These are phyloP conservation scores for Orthosia gracilis DNA, from an alignment of 2,888 invertebrate genomes.

Conservation along the genomic window DNA sequence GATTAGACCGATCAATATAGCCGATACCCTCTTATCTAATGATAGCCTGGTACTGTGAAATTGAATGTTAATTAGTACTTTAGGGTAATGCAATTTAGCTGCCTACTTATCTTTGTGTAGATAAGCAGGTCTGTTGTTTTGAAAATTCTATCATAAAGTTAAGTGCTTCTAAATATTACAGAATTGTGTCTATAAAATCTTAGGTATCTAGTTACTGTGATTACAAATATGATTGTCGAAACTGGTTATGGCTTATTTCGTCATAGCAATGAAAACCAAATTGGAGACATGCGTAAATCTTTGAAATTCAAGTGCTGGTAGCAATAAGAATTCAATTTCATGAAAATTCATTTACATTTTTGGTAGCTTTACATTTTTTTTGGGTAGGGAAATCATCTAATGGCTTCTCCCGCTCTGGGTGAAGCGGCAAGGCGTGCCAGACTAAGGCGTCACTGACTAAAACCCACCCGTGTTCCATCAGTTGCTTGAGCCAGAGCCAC, in stretches of 20 bases:
- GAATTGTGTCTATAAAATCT: too few species aligned
- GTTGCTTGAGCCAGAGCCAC: too few species aligned
- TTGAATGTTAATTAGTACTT: constrained; percentile 58
- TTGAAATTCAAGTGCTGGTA: neutral
- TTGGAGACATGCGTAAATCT: neutral
- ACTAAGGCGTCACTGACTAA: too few species aligned
- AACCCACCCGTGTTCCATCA: too few species aligned
- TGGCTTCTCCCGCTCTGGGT: too few species aligned
- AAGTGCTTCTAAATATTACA: neutral
- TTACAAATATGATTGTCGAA: neutral
- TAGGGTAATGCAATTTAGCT: constrained; percentile 26
- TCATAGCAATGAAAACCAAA: neutral
- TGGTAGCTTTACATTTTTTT: neutral
- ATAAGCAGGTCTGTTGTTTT: constrained; percentile 6
- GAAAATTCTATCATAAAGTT: neutral
- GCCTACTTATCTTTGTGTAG: constrained; percentile 19
- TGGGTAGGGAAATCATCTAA: too few species aligned
- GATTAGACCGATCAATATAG: constrained; percentile 56
- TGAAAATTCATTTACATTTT: neutral
- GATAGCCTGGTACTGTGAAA: constrained; percentile 50
- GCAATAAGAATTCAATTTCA: neutral
- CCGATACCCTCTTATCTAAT: constrained; percentile 57
- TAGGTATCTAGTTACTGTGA: neutral
- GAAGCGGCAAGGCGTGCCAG: too few species aligned
- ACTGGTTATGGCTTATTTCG: neutral